These are phyloP conservation scores for Onychostruthus taczanowskii DNA, from an alignment of 2,113 vertebrate species.

Conservation along the genomic window DNA sequence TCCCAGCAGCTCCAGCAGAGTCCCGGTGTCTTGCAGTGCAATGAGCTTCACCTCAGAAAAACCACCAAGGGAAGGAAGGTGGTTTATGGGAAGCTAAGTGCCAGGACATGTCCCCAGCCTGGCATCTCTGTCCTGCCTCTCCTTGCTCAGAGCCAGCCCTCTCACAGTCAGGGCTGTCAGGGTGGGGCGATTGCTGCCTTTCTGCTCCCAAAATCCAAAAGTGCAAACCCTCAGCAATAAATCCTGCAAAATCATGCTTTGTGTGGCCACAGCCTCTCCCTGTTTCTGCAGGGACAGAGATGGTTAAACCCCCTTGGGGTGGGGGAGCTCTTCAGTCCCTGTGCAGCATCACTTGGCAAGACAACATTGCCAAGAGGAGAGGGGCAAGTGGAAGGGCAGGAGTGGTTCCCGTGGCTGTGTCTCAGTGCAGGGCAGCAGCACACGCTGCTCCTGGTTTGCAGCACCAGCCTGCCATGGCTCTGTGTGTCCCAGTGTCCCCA, in stretches of 20 bases:
- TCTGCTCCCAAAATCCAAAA: neutral
- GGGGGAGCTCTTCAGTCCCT: neutral
- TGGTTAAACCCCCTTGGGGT: neutral
- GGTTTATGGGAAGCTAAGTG: neutral
- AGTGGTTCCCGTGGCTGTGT: rapidly evolving
- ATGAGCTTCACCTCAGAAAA: neutral
- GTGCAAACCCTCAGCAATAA: neutral
- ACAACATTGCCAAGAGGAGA: neutral
- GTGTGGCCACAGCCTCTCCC: neutral
- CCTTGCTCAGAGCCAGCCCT: neutral
- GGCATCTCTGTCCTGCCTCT: neutral
- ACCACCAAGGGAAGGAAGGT: neutral
- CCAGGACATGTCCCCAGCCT: neutral
- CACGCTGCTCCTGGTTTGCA: rapidly evolving
- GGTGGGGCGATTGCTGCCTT: neutral
- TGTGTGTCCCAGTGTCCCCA: rapidly evolving
- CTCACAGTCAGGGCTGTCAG: neutral
- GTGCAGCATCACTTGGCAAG: neutral
- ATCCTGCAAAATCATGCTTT: neutral
- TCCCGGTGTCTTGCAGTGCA: rapidly evolving
- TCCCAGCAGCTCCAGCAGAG: neutral
- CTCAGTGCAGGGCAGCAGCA: neutral
- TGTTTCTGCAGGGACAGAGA: neutral
- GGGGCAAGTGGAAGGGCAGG: neutral
- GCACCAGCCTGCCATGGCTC: rapidly evolving